A percentile compares a stretch with the other conserved stretches of the same genome.
These are phyloP conservation scores for Hipposideros armiger DNA, from an alignment of 2,113 vertebrate genomes.

Conservation along the genomic window DNA sequence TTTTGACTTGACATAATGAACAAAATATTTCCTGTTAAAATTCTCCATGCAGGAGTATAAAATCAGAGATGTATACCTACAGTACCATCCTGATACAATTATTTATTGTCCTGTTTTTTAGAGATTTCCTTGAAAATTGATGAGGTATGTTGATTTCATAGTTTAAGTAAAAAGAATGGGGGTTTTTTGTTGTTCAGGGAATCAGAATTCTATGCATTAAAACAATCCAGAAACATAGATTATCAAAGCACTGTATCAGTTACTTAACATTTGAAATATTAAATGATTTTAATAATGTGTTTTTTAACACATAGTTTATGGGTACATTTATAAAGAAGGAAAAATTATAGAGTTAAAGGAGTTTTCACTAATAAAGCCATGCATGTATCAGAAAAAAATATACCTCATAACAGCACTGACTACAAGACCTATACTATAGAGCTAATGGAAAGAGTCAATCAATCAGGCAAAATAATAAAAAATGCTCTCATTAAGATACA, in stretches of 20 bases:
- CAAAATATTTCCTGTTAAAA: not conserved
- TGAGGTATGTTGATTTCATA: not conserved
- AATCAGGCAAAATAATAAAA: not conserved
- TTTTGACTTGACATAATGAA: slow-evolving; percentile 27
- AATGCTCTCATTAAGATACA: not conserved
- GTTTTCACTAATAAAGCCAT: not conserved
- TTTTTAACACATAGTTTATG: not conserved
- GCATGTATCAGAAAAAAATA: not conserved
- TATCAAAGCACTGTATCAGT: not conserved
- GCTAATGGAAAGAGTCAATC: not conserved
- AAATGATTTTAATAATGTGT: not conserved
- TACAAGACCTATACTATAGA: not conserved
- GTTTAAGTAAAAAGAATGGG: not conserved
- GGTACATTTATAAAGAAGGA: not conserved
- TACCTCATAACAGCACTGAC: not conserved
- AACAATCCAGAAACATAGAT: not conserved
- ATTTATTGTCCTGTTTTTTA: not conserved
- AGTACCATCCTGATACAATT: not conserved
- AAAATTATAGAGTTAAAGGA: not conserved
- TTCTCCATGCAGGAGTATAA: not conserved
- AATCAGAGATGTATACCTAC: not conserved
- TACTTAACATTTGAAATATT: slow-evolving; percentile 42
- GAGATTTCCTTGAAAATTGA: not conserved
- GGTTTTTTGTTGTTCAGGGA: not conserved
- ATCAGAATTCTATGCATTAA: not conserved